Evolutionary conservation across 2,113 vertebrate genomes (phyloP).

Genomic region (Raphicerus campestris): DNA sequence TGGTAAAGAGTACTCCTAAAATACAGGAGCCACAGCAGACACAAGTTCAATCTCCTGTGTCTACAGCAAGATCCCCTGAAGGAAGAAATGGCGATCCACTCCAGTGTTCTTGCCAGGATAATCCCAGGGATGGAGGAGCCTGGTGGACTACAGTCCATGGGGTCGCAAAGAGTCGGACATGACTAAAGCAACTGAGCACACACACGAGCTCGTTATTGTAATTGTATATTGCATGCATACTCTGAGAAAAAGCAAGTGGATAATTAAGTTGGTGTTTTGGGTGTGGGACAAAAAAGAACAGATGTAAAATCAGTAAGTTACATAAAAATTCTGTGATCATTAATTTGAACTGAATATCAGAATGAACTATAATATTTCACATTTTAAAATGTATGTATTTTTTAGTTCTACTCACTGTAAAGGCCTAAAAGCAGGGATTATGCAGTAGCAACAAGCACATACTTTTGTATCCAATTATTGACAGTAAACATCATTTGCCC

Average conservation of each 20-base stretch:
- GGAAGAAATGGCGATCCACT: neutral
- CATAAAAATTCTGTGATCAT: neutral
- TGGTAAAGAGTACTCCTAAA: neutral
- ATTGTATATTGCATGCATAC: neutral
- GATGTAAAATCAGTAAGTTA: slow-evolving; percentile 16
- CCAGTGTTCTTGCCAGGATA: neutral
- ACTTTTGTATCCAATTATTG: neutral
- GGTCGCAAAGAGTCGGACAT: neutral
- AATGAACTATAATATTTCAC: slow-evolving; percentile 24
- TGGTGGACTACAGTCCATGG: neutral
- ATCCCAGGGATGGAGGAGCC: neutral
- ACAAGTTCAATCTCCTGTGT: neutral
- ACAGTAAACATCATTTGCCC: neutral
- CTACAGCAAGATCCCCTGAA: neutral
- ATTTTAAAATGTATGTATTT: neutral
- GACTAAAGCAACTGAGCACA: neutral
- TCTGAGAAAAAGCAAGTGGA: slow-evolving; percentile 24
- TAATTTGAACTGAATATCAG: neutral
- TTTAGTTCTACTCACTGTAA: neutral
- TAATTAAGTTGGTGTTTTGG: neutral
- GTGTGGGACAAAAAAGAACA: neutral
- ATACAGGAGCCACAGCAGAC: neutral
- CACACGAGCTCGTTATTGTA: neutral
- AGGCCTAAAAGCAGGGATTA: neutral
- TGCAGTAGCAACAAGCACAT: neutral